Evolutionary conservation across 1,140 invertebrate species (phyloP).

Genomic region (Zaprionus ornatus): DNA sequence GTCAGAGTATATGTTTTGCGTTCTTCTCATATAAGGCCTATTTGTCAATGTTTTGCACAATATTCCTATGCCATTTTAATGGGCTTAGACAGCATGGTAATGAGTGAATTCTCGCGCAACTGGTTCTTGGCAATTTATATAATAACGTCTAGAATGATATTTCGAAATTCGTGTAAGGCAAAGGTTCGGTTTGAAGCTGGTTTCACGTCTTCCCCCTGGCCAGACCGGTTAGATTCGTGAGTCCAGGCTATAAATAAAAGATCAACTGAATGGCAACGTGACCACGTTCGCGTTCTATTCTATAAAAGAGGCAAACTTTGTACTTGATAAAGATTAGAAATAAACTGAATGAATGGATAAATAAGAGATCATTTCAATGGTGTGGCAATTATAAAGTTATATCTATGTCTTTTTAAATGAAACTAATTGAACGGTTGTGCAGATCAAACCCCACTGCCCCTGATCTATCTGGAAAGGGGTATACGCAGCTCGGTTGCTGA

Average conservation of each 20-base stretch:
- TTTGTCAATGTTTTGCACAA: neutral
- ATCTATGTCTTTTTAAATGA: neutral
- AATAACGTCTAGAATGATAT: neutral
- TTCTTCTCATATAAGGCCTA: neutral
- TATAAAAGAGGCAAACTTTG: neutral
- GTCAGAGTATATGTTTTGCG: neutral
- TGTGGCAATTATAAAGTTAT: neutral
- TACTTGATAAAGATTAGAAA: neutral
- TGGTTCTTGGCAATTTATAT: slow-evolving; percentile 5
- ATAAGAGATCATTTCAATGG: neutral
- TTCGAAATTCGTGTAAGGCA: slow-evolving; percentile 7
- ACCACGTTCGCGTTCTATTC: neutral
- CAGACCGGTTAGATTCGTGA: neutral
- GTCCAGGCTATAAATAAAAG: neutral
- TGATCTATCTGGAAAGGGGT: neutral
- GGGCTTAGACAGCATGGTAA: neutral
- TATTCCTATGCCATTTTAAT: neutral
- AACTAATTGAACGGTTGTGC: neutral
- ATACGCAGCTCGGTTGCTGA: neutral
- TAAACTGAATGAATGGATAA: neutral
- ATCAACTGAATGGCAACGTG: neutral
- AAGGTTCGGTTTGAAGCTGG: neutral
- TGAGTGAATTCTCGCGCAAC: neutral
- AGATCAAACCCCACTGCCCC: neutral
- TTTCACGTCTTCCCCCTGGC: neutral